Evolutionary conservation across 2,113 vertebrate species (phyloP), one percentile per base, ranked within the genome.

Genomic region (Nanorana parkeri): DNA sequence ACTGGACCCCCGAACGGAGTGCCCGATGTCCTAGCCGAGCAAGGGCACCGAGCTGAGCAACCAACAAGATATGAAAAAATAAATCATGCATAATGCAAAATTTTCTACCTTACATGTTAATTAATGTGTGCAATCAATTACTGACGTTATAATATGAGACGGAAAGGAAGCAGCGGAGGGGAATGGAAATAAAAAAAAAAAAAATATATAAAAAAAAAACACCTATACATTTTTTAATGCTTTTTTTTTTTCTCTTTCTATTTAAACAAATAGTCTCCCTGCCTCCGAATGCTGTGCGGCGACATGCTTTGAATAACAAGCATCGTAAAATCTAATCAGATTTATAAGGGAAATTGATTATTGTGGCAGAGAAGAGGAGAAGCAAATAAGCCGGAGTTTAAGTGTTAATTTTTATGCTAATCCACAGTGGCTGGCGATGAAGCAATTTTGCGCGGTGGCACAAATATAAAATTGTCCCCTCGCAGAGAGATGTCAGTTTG

Each of bases 371-470:
- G 95, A 94, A 95, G 96, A 95, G 96, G 95, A 95, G 95, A 95
- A 96, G 96, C 98, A 98, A 98, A 98, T 98, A 98, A 96, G 96
- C 96, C 95, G 95, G 96, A 97, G 98, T 98, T 96, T 98, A 99
- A 98, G 97, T 98, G 97, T 98, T 99, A 98, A 98, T 98, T 99
- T 98, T 99, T 98, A 98, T 99, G 97, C 96, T 97, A 98, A 99
- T 98, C 96, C 95, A 93, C 95, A 92, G 93, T 97, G 95, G 95
- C 96, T 96, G 95, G 90, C 94, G 96, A 96, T 97, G 96, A 98
- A 97, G 96, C 96, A 97, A 96, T 98, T 98, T 98, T 96, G 95
- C 96, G 95, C 94, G 93, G 95, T 93, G 93, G 92, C 92, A 95
- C 94, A 96, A 95, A 97, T 98, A 97, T 97, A 96, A 99, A 98